Evolutionary conservation across 2,888 invertebrate species (phyloP).

Genomic region (Margaritifera margaritifera): DNA sequence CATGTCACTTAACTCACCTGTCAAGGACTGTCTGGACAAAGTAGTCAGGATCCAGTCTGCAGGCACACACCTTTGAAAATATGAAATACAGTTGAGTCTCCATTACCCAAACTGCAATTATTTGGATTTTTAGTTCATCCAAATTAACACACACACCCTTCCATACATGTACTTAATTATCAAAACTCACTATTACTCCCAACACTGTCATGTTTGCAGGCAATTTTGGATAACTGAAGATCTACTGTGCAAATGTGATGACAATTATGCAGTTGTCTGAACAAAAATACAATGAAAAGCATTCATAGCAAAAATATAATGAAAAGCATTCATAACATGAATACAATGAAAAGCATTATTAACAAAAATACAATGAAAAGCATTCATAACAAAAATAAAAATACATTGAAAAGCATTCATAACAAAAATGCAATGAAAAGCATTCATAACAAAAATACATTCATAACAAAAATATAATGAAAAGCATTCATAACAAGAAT

Average conservation of each 20-base stretch:
- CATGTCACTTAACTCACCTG: slow-evolving; percentile 77
- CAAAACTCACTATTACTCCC: no score
- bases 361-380: no score
- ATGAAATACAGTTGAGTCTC: not conserved
- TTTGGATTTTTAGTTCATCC: not conserved
- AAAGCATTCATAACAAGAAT: not conserved
- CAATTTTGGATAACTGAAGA: no score
- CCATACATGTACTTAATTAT: no score
- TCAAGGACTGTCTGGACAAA: slow-evolving; percentile 90
- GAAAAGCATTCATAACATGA: not conserved
- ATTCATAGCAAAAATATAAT: no score
- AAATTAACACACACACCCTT: no score
- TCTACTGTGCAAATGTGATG: no score
- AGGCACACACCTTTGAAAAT: slow-evolving; percentile 82
- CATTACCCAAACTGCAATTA: not conserved
- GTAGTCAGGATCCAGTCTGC: slow-evolving; percentile 87
- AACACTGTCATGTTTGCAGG: no score
- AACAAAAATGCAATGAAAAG: not conserved
- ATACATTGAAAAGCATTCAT: not conserved
- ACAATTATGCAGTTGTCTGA: no score
- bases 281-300: no score
- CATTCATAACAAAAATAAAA: slow-evolving; percentile 2
- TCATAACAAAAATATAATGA: slow-evolving; percentile 1
- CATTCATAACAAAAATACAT: not conserved
- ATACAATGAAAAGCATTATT: no score